Base-by-base conservation (phyloP, 2,888 invertebrate genomes). In the Ditula angustiorana region DNA sequence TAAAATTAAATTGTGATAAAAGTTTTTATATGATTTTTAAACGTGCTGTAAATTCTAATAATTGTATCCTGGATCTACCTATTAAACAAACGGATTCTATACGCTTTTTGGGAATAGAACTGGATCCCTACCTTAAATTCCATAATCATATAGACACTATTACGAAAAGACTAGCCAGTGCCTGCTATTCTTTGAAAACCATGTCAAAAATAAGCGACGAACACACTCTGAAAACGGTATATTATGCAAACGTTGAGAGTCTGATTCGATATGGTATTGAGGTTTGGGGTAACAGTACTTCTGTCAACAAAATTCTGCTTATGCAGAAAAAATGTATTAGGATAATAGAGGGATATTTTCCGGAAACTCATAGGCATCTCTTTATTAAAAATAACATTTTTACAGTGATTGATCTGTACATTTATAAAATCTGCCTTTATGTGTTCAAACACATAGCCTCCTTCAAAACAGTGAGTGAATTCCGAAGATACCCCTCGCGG, bases 221-320 rank as follows among this genome's bases (percentile, higher is more conserved):
- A 2, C 13, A n/a, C 3, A 2, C 5, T 5, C 35, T 35, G n/a
- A 41, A 7, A 8, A 41, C 23, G 5, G 46, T 46, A 11, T 46
- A 46, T n/a, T 23, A 11, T 23, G 46, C 46, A 5, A 24, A 46
- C 11, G 23, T 47, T 26, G 24, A 47, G 13, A 47, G 47, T 8
- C 5, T 28, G 33, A 41, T 53, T 57, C 64, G 44, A 41, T 33
- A 49, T 64, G 66, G 47, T 5, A 24, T 47, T n/a, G 24, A 24
- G 13, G n/a, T 24, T 7, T 47, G 24, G 24, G 47, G 47, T 47
- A 24, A 24, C n/a, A 46, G 24, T n/a, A 24, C n/a, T 16, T 5
- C n/a, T 13, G 10, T 35, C 10, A 11, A 28, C 8, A 28, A 28
- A 28, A 28, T 28, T n/a, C n/a, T n/a, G n/a, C n/a, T n/a, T n/a